phyloP scores from a whole-genome alignment of 2,888 invertebrate genomes.

The Automeris io region DNA sequence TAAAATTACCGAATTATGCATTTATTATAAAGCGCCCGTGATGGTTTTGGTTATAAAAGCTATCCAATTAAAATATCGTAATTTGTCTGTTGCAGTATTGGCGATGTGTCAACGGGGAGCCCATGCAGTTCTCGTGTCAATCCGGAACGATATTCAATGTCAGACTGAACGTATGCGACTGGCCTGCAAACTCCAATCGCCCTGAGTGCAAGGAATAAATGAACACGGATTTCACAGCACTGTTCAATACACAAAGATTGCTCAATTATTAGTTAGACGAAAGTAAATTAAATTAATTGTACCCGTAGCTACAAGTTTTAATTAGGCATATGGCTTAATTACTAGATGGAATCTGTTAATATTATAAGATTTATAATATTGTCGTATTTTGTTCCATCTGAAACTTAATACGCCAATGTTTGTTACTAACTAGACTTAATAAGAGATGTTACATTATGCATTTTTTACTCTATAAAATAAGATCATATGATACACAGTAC shows the following conservation, averaged over 20 bases:
- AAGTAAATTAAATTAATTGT: no score
- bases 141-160: slow-evolving; percentile 86
- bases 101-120: slow-evolving; percentile 88
- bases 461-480: no score
- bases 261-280: slow-evolving; percentile 10
- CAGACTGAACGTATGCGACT: slow-evolving; percentile 84
- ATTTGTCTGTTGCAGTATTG: slow-evolving; percentile 81
- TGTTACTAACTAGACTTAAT: slow-evolving; percentile 2
- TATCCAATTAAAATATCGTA: background rate
- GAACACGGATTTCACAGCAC: background rate
- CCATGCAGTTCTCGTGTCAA: slow-evolving; percentile 83
- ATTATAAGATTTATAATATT: no score
- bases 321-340: no score
- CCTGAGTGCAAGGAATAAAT: slow-evolving; percentile 56
- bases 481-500: no score
- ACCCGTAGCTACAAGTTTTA: no score
- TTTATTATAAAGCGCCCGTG: no score
- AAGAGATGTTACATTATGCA: background rate
- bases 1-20: no score
- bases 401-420: slow-evolving; percentile 44
- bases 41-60: no score
- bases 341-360: no score
- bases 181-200: slow-evolving; percentile 85
- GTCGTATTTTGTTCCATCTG: slow-evolving; percentile 33
- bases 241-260: background rate